phyloP scores from a whole-genome alignment of 2,113 vertebrate genomes.

The Piaya cayana region DNA sequence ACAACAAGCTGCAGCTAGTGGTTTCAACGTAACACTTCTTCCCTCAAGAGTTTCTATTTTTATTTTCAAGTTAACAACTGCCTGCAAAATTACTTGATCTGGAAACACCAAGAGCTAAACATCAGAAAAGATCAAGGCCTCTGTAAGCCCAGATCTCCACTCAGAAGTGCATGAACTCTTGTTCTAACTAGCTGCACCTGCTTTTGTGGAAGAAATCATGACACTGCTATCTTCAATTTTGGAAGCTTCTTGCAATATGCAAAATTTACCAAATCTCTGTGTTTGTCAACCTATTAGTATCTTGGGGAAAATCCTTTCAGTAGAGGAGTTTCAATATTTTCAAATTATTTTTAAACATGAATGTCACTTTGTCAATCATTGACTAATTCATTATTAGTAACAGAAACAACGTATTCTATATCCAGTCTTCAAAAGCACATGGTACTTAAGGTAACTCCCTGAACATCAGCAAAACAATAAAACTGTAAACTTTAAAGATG shows the following conservation, averaged over 20 bases:
- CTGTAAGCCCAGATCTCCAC: neutral
- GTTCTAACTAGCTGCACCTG: neutral
- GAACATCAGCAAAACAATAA: neutral
- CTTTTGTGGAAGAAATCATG: neutral
- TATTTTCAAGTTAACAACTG: neutral
- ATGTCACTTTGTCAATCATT: neutral
- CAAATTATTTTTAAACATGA: neutral
- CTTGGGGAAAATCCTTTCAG: neutral
- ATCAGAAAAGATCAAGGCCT: conserved; percentile 3
- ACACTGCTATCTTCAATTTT: neutral
- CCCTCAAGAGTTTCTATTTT: neutral
- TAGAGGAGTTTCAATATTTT: neutral
- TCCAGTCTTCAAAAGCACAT: neutral
- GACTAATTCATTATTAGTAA: neutral
- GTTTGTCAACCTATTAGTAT: neutral
- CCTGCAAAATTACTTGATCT: neutral
- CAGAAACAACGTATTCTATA: neutral
- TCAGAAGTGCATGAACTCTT: neutral
- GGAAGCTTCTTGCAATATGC: neutral
- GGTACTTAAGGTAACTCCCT: neutral
- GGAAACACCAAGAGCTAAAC: neutral
- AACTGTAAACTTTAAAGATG: neutral
- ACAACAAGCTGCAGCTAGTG: neutral
- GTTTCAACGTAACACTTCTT: neutral
- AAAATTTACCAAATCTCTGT: neutral